phyloP scores from a whole-genome alignment of 2,113 vertebrate species.

The Genyomyrus donnyi region DNA sequence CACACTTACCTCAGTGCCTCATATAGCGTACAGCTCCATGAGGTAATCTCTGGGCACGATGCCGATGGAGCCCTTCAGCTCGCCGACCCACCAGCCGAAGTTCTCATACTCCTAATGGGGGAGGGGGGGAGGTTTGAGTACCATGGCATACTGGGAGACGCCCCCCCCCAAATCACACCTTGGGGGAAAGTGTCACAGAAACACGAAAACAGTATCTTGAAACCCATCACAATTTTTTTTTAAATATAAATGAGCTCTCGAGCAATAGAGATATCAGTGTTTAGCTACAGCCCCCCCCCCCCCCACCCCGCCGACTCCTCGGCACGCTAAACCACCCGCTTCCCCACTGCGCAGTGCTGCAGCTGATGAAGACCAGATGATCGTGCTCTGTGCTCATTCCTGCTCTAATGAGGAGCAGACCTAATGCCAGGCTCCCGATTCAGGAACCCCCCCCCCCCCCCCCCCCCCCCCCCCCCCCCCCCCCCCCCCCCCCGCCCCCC shows the following conservation, averaged over 20 bases:
- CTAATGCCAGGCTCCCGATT: neutral
- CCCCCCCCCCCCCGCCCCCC: too few relatives aligned
- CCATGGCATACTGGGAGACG: neutral
- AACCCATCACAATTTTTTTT: too few relatives aligned
- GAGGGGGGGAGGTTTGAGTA: neutral
- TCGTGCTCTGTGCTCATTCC: neutral
- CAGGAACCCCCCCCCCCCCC: neutral
- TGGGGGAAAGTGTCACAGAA: neutral
- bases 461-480: too few relatives aligned
- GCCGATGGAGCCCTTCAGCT: slow-evolving; percentile 86
- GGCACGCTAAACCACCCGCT: neutral
- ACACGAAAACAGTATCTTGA: too few relatives aligned
- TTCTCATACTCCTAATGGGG: slow-evolving; percentile 80
- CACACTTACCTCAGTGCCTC: slow-evolving; percentile 73
- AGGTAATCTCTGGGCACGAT: slow-evolving; percentile 93
- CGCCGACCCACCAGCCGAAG: slow-evolving; percentile 97
- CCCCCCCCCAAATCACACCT: neutral
- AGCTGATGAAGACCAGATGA: slow-evolving; percentile 14
- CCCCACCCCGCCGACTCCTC: neutral
- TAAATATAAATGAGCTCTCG: neutral
- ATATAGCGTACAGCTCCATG: slow-evolving; percentile 87
- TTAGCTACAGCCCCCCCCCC: neutral
- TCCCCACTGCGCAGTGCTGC: neutral
- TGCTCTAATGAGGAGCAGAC: slow-evolving; percentile 12
- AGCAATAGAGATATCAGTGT: neutral